Percentiles rank a stretch among this genome's conserved stretches.
Evolutionary conservation across 1,140 invertebrate species (phyloP).

Genomic region (Geopemphigus sp.): DNA sequence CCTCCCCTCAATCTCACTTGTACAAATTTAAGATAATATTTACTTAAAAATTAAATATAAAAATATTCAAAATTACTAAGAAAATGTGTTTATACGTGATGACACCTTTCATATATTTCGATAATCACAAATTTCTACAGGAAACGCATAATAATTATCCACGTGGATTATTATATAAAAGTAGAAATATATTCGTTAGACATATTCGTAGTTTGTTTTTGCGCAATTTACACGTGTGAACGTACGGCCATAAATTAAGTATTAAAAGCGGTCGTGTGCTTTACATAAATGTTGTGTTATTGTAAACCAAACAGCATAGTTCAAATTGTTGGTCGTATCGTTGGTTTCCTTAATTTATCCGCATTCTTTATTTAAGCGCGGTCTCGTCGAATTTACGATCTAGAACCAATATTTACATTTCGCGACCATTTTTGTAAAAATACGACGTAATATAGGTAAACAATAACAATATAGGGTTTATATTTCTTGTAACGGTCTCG

Average conservation of each 20-base stretch:
- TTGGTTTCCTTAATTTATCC: conserved; percentile 8
- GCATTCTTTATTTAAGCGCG: not conserved
- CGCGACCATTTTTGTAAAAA: conserved; percentile 1
- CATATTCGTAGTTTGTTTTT: no score
- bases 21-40: no score
- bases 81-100: no score
- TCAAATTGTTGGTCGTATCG: not conserved
- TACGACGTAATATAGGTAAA: conserved; percentile 7
- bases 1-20: no score
- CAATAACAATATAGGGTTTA: not conserved
- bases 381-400: conserved; percentile 21
- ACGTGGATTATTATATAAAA: not conserved
- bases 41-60: no score
- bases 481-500: not conserved
- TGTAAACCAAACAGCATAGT: not conserved
- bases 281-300: not conserved
- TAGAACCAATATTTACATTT: conserved; percentile 18
- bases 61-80: no score
- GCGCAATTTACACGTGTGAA: not conserved
- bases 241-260: conserved; percentile 7
- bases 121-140: not conserved
- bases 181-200: no score
- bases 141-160: not conserved
- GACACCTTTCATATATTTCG: no score
- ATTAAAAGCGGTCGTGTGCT: not conserved